phyloP scores from a whole-genome alignment of 30 jellyfish, hydroid and myxozoan species.

The Aurelia coerulea region DNA sequence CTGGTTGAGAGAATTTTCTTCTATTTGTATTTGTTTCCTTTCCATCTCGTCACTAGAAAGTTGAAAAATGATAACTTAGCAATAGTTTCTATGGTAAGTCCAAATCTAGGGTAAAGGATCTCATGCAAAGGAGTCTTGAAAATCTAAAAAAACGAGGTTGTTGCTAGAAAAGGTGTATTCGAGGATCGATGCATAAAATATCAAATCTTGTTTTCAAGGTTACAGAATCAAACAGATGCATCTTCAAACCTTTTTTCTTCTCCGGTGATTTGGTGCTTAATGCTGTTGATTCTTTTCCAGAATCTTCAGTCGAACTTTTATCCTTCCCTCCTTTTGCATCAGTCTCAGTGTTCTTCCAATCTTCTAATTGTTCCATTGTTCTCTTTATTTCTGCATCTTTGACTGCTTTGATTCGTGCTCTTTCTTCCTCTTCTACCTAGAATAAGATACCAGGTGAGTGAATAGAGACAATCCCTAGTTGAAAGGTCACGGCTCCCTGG shows the following conservation, averaged over 20 bases:
- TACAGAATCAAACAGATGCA: too few relatives aligned
- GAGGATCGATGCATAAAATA: too few relatives aligned
- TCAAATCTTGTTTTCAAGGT: too few relatives aligned
- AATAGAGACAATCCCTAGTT: neutral
- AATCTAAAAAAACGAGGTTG: too few relatives aligned
- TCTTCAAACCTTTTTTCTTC: neutral
- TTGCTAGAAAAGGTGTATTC: too few relatives aligned
- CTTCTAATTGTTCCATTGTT: constrained; percentile 50
- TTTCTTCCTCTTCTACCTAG: constrained; percentile 84
- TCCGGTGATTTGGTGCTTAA: neutral
- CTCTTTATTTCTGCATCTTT: constrained; percentile 37
- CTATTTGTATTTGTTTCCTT: too few relatives aligned
- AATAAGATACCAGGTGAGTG: neutral
- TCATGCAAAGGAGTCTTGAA: too few relatives aligned
- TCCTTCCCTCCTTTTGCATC: neutral
- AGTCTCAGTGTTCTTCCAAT: constrained; percentile 48
- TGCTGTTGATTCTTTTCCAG: neutral
- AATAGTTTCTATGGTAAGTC: too few relatives aligned
- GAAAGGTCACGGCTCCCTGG: neutral
- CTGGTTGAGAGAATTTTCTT: too few relatives aligned
- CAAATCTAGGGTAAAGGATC: too few relatives aligned
- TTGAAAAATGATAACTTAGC: too few relatives aligned
- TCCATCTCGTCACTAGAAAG: too few relatives aligned
- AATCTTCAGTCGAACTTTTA: neutral
- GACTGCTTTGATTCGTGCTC: constrained; percentile 46